Evolutionary conservation across 2,888 invertebrate species (phyloP).

Genomic region (Tanypteryx hageni): DNA sequence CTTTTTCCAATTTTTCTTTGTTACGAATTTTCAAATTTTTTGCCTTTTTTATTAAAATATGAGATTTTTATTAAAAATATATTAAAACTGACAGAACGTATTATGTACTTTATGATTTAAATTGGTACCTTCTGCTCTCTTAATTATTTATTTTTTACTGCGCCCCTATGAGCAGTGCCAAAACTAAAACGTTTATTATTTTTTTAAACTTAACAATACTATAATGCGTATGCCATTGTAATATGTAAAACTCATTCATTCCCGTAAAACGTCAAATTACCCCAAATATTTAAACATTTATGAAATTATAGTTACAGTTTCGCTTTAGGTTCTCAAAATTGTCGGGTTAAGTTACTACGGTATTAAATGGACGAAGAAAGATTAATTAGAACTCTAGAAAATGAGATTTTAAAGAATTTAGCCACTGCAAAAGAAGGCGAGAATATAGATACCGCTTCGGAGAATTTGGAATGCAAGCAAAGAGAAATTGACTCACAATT

Average conservation of each 20-base stretch:
- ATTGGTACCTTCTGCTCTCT: background rate
- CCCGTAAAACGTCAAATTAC: background rate
- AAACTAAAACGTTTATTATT: background rate
- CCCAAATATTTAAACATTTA: background rate
- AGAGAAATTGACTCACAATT: constrained; percentile 43
- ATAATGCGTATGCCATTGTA: too few species aligned
- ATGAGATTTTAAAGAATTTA: background rate
- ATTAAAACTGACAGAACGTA: background rate
- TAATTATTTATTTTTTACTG: background rate
- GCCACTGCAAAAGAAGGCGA: background rate
- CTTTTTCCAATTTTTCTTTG: too few species aligned
- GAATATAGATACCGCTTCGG: background rate
- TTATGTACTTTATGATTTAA: too few species aligned
- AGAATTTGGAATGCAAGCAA: constrained; percentile 23
- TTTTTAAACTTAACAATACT: background rate
- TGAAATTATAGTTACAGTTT: background rate
- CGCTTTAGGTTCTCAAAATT: background rate
- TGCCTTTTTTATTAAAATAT: background rate
- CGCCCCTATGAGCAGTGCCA: background rate
- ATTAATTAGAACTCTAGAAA: background rate
- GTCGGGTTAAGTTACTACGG: background rate
- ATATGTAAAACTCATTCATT: background rate
- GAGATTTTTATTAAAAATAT: background rate
- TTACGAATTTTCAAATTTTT: too few species aligned
- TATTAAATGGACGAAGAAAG: background rate